A percentile compares a stretch with the other conserved stretches of the same genome.
Conservation (phyloP, 2,888 invertebrate species). For the Drosophila greeni region DNA sequence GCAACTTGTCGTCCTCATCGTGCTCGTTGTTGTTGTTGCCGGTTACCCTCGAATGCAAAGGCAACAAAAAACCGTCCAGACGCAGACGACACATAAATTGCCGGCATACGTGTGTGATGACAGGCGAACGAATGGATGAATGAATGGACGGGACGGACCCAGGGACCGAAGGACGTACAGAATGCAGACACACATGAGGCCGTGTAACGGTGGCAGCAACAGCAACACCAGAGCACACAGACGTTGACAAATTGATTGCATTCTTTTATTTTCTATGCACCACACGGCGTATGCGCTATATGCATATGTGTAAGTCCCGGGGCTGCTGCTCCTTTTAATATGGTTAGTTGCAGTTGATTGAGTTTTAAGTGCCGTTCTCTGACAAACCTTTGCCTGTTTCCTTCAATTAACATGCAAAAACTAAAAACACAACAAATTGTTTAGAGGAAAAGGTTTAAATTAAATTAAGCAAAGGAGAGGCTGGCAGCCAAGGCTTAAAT, state of each 20-base stretch:
- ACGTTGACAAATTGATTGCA: constrained; percentile 74
- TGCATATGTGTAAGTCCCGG: neutral
- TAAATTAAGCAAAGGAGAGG: constrained; percentile 26
- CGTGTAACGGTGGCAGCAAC: constrained; percentile 33
- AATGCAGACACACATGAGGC: constrained; percentile 29
- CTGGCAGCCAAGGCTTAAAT: neutral
- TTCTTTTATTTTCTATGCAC: constrained; percentile 65
- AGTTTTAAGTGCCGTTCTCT: constrained; percentile 68
- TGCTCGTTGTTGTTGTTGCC: constrained; percentile 5
- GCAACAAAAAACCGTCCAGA: constrained; percentile 29
- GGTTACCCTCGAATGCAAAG: constrained; percentile 21
- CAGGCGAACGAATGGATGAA: constrained; percentile 46
- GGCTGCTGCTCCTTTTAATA: constrained; percentile 55
- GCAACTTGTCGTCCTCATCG: constrained; percentile 29
- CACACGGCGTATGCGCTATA: constrained; percentile 67
- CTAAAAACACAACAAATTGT: constrained; percentile 31
- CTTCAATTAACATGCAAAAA: constrained; percentile 60
- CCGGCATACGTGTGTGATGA: constrained; percentile 69
- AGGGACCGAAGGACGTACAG: constrained; percentile 1
- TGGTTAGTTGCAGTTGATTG: constrained; percentile 70
- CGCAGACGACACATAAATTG: constrained; percentile 66
- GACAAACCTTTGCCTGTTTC: constrained; percentile 53
- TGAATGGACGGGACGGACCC: constrained; percentile 6
- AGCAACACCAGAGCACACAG: constrained; percentile 37
- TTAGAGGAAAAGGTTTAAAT: constrained; percentile 8